Evolutionary conservation across 1,140 invertebrate species (phyloP).

Genomic region (Cydia amplana): DNA sequence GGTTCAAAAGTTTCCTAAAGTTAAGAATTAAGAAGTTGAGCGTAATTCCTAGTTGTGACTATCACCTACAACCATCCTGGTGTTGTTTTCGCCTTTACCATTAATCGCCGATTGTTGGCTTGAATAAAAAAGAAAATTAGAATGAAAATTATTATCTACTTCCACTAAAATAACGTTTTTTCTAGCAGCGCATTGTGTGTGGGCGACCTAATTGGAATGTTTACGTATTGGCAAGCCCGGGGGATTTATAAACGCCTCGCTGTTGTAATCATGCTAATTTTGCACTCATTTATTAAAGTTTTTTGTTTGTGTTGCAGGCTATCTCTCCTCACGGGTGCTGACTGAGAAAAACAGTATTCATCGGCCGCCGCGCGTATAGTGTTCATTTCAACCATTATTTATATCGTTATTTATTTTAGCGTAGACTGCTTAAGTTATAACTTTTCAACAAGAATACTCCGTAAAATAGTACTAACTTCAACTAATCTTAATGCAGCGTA

Average conservation of each 20-base stretch:
- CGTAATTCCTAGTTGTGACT: too few species aligned
- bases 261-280: not conserved
- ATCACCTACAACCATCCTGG: too few species aligned
- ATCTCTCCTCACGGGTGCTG: constrained; percentile 52
- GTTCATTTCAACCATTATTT: constrained; percentile 55
- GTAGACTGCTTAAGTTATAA: constrained; percentile 49
- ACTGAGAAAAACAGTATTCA: constrained; percentile 53
- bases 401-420: constrained; percentile 61
- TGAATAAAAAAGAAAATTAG: too few species aligned
- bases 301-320: constrained; percentile 45
- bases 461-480: constrained; percentile 37
- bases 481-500: constrained; percentile 36
- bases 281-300: not conserved
- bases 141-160: not conserved
- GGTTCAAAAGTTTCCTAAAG: too few species aligned
- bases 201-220: not conserved
- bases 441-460: constrained; percentile 40
- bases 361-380: constrained; percentile 34
- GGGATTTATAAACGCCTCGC: not conserved
- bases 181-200: not conserved
- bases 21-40: too few species aligned
- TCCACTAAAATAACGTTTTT: not conserved
- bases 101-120: too few species aligned
- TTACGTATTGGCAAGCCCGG: constrained; percentile 7
- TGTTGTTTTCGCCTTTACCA: too few species aligned